Evolutionary conservation across 2,888 invertebrate genomes (phyloP).

Genomic region (Quadroppia sp.): DNA sequence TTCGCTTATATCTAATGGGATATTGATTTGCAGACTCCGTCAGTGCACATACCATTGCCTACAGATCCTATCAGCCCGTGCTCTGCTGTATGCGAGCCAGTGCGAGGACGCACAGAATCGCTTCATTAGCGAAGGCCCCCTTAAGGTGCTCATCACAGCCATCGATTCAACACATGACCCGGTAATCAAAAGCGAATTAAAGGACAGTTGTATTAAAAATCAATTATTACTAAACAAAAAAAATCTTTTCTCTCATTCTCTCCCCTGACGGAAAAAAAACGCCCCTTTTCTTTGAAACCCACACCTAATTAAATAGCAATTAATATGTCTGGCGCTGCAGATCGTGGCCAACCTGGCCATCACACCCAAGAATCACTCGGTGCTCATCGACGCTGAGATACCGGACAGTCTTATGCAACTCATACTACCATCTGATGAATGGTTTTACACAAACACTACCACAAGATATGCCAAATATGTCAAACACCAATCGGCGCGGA

Average conservation of each 20-base stretch:
- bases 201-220: no score
- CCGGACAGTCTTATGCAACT: slow-evolving; percentile 62
- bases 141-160: slow-evolving; percentile 60
- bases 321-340: slow-evolving; percentile 62
- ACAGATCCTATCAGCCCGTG: slow-evolving; percentile 60
- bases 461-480: slow-evolving; percentile 63
- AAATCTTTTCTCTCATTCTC: background rate
- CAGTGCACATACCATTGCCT: slow-evolving; percentile 62
- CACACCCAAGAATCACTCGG: slow-evolving; percentile 59
- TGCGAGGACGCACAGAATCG: slow-evolving; percentile 58
- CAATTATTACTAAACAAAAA: no score
- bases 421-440: slow-evolving; percentile 63
- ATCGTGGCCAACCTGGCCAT: slow-evolving; percentile 60
- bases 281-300: background rate
- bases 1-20: no score
- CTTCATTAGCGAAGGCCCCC: slow-evolving; percentile 59
- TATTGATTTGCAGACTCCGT: no score
- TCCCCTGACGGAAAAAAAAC: background rate
- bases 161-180: slow-evolving; percentile 64
- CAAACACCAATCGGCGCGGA: slow-evolving; percentile 63
- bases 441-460: slow-evolving; percentile 65
- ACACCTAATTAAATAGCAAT: slow-evolving; percentile 56
- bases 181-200: no score
- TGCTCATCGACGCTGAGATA: slow-evolving; percentile 59
- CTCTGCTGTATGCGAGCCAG: slow-evolving; percentile 61